Percentiles rank a stretch among this genome's conserved stretches.
Conservation (phyloP, 2,113 vertebrate species). For the Bagarius yarrelli region DNA sequence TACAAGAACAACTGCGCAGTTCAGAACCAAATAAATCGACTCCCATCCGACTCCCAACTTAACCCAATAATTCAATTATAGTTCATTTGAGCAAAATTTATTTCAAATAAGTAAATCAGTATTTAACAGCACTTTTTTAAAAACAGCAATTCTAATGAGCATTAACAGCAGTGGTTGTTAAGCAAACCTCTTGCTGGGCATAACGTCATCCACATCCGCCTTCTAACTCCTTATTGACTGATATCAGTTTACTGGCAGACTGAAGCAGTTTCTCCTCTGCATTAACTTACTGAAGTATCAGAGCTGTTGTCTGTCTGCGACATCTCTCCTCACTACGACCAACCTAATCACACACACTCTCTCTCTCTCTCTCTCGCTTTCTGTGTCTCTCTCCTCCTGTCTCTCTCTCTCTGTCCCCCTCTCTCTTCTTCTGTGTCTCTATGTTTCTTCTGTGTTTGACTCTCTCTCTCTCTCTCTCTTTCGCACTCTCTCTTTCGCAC, state of each 20-base stretch:
- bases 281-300: conserved; percentile 76
- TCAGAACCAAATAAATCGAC: background rate
- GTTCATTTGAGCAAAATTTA: conserved; percentile 13
- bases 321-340: conserved; percentile 63
- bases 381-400: conserved; percentile 71
- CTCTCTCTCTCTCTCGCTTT: conserved; percentile 67
- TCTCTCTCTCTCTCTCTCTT: conserved; percentile 73
- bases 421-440: conserved; percentile 71
- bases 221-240: conserved; percentile 71
- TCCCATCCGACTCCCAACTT: too few relatives aligned
- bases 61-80: conserved; percentile 9
- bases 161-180: conserved; percentile 16
- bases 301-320: conserved; percentile 45
- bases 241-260: conserved; percentile 73
- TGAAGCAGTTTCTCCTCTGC: conserved; percentile 74
- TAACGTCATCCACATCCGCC: conserved; percentile 53
- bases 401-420: conserved; percentile 68
- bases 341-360: conserved; percentile 70
- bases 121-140: background rate
- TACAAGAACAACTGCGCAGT: background rate
- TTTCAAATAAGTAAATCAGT: conserved; percentile 17
- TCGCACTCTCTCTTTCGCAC: conserved; percentile 61
- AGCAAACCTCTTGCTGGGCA: conserved; percentile 53
- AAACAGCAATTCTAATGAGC: background rate
- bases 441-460: too few relatives aligned